Base-by-base conservation (phyloP, 2,797 vertebrate species). In the Okamejei kenojei region DNA sequence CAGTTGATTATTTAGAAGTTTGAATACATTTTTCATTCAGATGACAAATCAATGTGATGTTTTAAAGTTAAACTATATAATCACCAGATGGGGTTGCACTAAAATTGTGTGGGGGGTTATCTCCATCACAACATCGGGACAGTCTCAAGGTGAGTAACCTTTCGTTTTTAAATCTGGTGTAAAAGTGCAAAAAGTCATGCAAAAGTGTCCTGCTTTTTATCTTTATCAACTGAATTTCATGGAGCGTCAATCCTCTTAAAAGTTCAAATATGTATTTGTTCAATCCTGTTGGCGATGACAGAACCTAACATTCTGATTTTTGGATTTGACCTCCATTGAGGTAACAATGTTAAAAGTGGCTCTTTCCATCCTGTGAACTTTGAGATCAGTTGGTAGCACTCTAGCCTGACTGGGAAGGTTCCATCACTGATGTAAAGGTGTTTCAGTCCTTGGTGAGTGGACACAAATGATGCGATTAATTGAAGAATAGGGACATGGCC, bases 241-340 rank as follows among this genome's bases (percentile, higher is more conserved):
- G 15, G 84, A 32, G n/a, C n/a, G 29, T 65, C 11, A 17, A 11
- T 29, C 7, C 54, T 9, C n/a, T 2, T 35, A 84, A 7, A 88
- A 65, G 61, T 88, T 88, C 68, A 68, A 88, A 88, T 88, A 65
- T 17, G 15, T n/a, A 35, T 88, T 88, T 68, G 65, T 68, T 68
- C 35, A 29, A 8, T 63, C 58, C n/a, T 32, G 29, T 88, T 88
- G 61, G 19, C 26, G 38, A 88, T 88, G 35, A 88, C 63, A 35
- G 58, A 32, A 68, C 35, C 68, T 68, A 15, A 63, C 35, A 7
- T 88, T 88, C n/a, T 68, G 61, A 68, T 88, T 88, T 54, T 88
- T 35, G 63, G 61, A 45, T 21, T 88, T 88, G 68, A 65, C 84
- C 84, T 35, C 8, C 63, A 88, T 19, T 65, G 84, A 88, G 84